Percentiles rank a stretch among this genome's conserved stretches.
phyloP scores from a whole-genome alignment of 2,113 vertebrate genomes.

The Rattus rattus region DNA sequence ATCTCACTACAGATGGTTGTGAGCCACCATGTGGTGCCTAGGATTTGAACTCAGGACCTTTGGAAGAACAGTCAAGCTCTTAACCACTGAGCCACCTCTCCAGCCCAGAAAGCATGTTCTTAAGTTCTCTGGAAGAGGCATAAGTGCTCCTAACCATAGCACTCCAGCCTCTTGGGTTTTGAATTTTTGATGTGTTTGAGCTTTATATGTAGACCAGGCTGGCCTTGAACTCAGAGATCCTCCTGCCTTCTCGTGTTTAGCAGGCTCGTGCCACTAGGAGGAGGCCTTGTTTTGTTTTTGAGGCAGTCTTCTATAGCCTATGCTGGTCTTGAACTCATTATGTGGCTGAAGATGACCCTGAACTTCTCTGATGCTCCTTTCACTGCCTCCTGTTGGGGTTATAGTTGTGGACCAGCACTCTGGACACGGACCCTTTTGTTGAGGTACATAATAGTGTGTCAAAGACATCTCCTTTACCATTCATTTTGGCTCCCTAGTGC shows the following conservation, averaged over 20 bases:
- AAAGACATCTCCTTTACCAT: background rate
- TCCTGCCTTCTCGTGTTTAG: background rate
- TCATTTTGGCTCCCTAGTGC: background rate
- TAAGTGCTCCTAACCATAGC: background rate
- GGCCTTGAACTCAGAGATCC: background rate
- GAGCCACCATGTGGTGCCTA: too few species aligned
- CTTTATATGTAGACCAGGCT: background rate
- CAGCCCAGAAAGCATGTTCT: too few species aligned
- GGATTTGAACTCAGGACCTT: too few species aligned
- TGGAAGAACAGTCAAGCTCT: too few species aligned
- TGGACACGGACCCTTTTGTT: background rate
- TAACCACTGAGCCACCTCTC: too few species aligned
- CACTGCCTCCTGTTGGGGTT: background rate
- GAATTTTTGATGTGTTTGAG: background rate
- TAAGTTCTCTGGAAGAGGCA: background rate
- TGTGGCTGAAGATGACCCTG: too few species aligned
- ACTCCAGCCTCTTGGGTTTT: too few species aligned
- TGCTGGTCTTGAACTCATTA: background rate
- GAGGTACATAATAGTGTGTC: background rate
- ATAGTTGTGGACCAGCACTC: background rate
- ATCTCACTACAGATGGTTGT: too few species aligned
- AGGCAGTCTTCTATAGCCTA: background rate
- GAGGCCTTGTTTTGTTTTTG: too few species aligned
- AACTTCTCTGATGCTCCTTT: background rate
- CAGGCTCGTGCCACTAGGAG: background rate